Base-by-base conservation (phyloP, 2,888 invertebrate species). In the Lydus trimaculatus region DNA sequence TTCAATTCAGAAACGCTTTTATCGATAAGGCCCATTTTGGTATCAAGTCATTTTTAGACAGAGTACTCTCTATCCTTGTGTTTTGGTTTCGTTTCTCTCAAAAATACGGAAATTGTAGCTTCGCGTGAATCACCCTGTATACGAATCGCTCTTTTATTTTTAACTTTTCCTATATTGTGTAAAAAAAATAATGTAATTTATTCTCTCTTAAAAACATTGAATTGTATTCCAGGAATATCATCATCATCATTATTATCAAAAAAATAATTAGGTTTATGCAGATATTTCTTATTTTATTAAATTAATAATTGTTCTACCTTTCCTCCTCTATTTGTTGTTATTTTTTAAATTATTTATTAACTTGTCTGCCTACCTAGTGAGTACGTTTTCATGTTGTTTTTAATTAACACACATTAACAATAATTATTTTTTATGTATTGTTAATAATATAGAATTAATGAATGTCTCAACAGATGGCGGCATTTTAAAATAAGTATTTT, bases 371-470 rank as follows among this genome's bases (percentile, higher is more conserved):
- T 48, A 6, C n/a, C n/a, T 20, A 7, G 9, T 48, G 20, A 48
- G 48, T 48, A 48, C 17, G 20, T 48, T 48, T 48, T 48, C 48
- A 20, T 48, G 48, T 48, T 48, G 20, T 20, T 3, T 20, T 8
- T 48, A 48, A 48, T 48, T 48, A 48, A 48, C 48, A 11, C 48
- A 11, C 48, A 48, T 48, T 48, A 48, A 48, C 48, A 48, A 48
- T 48, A 48, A 48, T 48, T 20, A 20, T 48, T 20, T 48, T 48
- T 48, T 20, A 28, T 28, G 28, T 28, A 28, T 4, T n/a, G n/a
- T n/a, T n/a, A n/a, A n/a, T n/a, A n/a, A 43, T 43, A 3, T 48
- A 9, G 3, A 20, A 48, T 48, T 48, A 11, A 20, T 20, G 11
- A 48, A 11, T 48, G 9, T 17, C 36, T 2, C 1, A 7, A 36